phyloP scores from a whole-genome alignment of 2,113 vertebrate genomes.

The Cochlearius cochlearius region DNA sequence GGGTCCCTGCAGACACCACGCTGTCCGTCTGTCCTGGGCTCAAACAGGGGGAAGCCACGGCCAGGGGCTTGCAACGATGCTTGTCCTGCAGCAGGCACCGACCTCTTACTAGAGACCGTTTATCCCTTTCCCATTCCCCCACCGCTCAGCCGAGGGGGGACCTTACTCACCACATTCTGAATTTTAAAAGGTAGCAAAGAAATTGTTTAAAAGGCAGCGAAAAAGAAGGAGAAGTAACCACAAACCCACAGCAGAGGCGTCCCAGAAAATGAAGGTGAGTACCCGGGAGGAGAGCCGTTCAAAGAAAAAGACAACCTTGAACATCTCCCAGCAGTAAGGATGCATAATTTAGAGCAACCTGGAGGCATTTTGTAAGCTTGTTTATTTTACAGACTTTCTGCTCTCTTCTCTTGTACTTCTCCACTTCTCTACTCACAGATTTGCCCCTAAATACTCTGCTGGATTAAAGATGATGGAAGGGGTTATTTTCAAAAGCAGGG shows the following conservation, averaged over 20 bases:
- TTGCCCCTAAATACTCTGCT: not conserved
- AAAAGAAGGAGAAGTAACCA: not conserved
- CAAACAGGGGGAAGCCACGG: rapidly evolving
- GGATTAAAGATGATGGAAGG: not conserved
- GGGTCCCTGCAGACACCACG: not conserved
- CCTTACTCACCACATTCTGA: not conserved
- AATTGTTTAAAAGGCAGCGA: not conserved
- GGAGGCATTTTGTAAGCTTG: not conserved
- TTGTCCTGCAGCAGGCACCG: not conserved
- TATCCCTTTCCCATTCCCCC: not conserved
- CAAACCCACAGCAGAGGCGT: not conserved
- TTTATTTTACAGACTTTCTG: conserved; percentile 8
- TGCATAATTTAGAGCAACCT: not conserved
- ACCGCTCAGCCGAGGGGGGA: rapidly evolving
- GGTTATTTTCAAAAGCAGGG: not conserved
- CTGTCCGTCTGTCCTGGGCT: not conserved
- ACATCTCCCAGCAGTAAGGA: not conserved
- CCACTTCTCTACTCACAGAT: not conserved
- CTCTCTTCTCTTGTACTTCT: not conserved
- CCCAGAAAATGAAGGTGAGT: not conserved
- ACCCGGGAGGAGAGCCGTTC: not conserved
- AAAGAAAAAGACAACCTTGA: conserved; percentile 9
- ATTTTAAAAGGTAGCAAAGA: not conserved
- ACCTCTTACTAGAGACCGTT: not conserved
- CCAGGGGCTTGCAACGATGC: rapidly evolving